Base-by-base conservation (phyloP, 2,888 invertebrate species). In the Aphrophora alni region DNA sequence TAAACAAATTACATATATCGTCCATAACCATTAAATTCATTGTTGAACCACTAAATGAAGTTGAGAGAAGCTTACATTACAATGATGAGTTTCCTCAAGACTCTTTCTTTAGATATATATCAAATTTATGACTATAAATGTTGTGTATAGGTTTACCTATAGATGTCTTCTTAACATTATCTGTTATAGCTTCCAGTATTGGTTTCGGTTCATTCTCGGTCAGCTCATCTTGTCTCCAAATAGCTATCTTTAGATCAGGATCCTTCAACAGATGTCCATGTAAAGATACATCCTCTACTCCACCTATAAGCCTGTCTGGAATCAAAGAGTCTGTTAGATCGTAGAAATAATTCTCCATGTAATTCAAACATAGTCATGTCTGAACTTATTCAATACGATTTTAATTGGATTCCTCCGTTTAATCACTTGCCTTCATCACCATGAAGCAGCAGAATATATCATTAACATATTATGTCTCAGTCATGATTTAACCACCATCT, bases 251-350 rank as follows among this genome's bases (percentile, higher is more conserved):
- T 0, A n/a, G n/a, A 21, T 59, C 59, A 59, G 59, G 21, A 59
- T 59, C 21, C 21, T 59, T 59, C 59, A 59, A 59, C 59, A 59
- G 59, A 44, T 44, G 44, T n/a, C 21, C 59, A 59, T 21, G 21
- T 21, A 59, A 21, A 21, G 59, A 59, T 7, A n/a, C 59, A 59
- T 21, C 59, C 21, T 59, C 59, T 59, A 59, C 12, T 21, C 59
- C 21, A 21, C 14, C 59, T 59, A 59, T 59, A 59, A 59, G n/a
- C 59, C 59, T 59, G 59, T 59, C 59, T 59, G 59, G 59, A 59
- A 59, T 59, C 59, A 59, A 59, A 59, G 59, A 59, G 59, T 59
- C 21, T 59, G 59, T 59, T 59, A 59, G 59, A 59, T 59, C 59
- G 59, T 21, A 59, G 59, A 59, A 3, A 59, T 21, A 59, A 59